Evolutionary conservation across 2,113 vertebrate genomes (phyloP), one percentile per base, ranked within the genome.

Genomic region (Prionailurus viverrinus): DNA sequence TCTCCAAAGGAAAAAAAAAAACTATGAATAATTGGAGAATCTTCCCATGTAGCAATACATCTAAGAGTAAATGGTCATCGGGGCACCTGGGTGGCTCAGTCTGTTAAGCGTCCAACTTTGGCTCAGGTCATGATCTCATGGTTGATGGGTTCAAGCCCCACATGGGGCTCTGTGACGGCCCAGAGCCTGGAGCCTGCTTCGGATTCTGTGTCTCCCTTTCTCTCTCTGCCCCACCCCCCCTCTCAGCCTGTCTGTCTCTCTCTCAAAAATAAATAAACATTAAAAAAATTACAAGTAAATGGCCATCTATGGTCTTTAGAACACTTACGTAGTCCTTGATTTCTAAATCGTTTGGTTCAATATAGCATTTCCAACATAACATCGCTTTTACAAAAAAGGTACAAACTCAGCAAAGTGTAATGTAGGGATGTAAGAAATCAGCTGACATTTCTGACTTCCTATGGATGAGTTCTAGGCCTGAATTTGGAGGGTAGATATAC

Each of bases 311-410:
- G 14, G 1, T 71, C 79, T 90, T 89, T 69, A n/a, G 25, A 53
- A 21, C 3, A 31, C 14, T 27, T 8, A 14, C 1, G 2, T 36
- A 53, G 11, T 13, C 45, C 69, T 95, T 76, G 76, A 41, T 53
- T 91, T 66, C 55, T 61, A 45, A 96, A 90, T 90, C 89, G 95
- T 68, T 74, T 31, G 80, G 41, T 91, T 90, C 23, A 39, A 68
- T 97, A 27, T 61, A 41, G 18, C 63, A 33, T 58, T 53, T 97
- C 19, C 83, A 86, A 92, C 87, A 96, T n/a, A 87, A 74, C 5
- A 7, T 53, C 41, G 11, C 21, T 0, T 3, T 33, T 5, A 29
- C 0, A 9, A 61, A 94, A 91, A 31, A 0, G 13, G 36, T 65
- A 9, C 29, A 8, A 4, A 58, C 55, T 90, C n/a, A 4, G 11